Base-by-base conservation (phyloP, 2,113 vertebrate species). In the Embiotoca jacksoni region DNA sequence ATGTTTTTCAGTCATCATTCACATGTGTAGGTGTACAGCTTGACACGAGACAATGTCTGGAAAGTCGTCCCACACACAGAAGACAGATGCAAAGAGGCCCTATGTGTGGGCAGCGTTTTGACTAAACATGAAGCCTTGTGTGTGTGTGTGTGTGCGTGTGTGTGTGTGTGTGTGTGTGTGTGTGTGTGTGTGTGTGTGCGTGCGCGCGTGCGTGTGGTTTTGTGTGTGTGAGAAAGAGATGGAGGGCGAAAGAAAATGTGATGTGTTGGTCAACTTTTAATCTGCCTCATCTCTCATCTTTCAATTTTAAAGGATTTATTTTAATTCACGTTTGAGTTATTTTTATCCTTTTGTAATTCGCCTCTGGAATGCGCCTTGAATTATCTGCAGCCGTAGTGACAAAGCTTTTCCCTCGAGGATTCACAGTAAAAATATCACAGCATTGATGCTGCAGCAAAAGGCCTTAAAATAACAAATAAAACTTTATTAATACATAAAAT, bases 51-150 rank as follows among this genome's bases (percentile, higher is more conserved):
- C 66, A 52, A 36, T 50, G 68, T 84, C 84, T 85, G 76, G 81
- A 81, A 82, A 79, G 52, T 1, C 69, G 6, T 72, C 86, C 83
- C 83, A 88, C 88, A 82, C 73, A 75, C 65, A 69, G 33, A 52
- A 72, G 66, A 44, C 70, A 54, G 65, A 85, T 76, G 75, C 70
- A 67, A 35, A 67, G 37, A 61, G 37, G 33, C 54, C 44, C 70
- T 4, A 5, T 80, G 78, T 61, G 88, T 85, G 80, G 85, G 88
- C 68, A 55, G 83, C 13, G 3, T 6, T 77, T 74, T 75, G 57
- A 82, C 68, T 83, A 60, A 65, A 78, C 71, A 66, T 67, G 16
- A 71, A 72, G 39, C 52, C 37, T 66, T 33, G 23, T 11, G 13
- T 10, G n/a, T 39, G 6, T 39, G 53, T 57, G 30, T 68, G 33